These are phyloP conservation scores for Otus sunia DNA, from an alignment of 2,113 vertebrate species.

Conservation along the genomic window DNA sequence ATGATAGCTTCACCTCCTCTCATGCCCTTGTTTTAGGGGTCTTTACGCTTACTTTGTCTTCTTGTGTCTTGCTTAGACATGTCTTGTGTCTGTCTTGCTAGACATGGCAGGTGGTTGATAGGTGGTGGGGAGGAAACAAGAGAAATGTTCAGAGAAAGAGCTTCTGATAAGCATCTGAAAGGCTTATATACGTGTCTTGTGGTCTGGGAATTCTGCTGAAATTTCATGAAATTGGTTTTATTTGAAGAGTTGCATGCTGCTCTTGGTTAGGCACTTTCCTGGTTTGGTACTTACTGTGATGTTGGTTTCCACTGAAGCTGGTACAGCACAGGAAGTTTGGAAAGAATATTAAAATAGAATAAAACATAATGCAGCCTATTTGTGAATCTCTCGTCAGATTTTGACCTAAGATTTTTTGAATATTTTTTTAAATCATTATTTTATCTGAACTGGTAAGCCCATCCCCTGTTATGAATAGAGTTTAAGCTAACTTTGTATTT, in stretches of 20 bases:
- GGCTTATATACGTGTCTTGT: neutral
- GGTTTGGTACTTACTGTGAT: neutral
- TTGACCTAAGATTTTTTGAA: neutral
- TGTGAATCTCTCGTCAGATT: neutral
- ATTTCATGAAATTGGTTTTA: neutral
- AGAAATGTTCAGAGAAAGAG: neutral
- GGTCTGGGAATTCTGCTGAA: slow-evolving; percentile 12
- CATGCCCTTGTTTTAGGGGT: neutral
- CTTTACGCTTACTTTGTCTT: neutral
- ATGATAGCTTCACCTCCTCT: neutral
- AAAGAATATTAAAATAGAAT: slow-evolving; percentile 21
- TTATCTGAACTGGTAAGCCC: slow-evolving; percentile 45
- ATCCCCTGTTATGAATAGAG: slow-evolving; percentile 55
- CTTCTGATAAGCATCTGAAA: slow-evolving; percentile 1
- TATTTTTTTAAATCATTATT: neutral
- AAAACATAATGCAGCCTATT: neutral
- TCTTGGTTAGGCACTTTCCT: neutral
- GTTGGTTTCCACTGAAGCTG: neutral
- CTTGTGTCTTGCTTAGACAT: neutral
- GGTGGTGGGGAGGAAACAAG: neutral
- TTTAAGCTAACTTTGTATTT: slow-evolving; percentile 62
- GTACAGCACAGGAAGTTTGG: neutral
- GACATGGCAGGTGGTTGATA: neutral
- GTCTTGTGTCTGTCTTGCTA: neutral
- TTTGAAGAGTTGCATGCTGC: neutral